Evolutionary conservation across 2,113 vertebrate species (phyloP).

Genomic region (Microcebus jonahi): DNA sequence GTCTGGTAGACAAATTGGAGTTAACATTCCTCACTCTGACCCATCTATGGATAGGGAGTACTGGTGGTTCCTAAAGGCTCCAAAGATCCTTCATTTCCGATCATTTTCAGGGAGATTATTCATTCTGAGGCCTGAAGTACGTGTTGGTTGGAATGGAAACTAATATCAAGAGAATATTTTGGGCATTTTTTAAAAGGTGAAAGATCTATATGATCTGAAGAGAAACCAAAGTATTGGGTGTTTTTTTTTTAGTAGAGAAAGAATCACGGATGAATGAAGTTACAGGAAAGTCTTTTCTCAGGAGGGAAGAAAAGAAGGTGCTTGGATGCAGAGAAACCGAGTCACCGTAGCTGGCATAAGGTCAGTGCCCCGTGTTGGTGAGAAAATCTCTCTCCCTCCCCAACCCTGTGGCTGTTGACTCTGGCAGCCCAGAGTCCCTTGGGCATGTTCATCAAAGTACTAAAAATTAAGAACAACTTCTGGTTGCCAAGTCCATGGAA

Average conservation of each 20-base stretch:
- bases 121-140: neutral
- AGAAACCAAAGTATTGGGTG: no score
- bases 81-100: neutral
- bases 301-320: neutral
- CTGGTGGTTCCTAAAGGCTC: neutral
- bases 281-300: neutral
- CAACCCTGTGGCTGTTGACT: neutral
- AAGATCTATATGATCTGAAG: no score
- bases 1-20: neutral
- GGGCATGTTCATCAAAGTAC: constrained; percentile 46
- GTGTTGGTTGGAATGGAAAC: neutral
- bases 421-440: neutral
- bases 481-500: constrained; percentile 39
- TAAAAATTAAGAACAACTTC: constrained; percentile 65
- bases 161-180: neutral
- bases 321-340: neutral
- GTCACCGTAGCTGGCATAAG: neutral
- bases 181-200: neutral
- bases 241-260: neutral
- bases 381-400: neutral
- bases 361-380: neutral
- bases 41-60: neutral
- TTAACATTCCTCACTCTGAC: neutral
- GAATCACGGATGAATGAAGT: neutral
- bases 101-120: neutral